Percentiles rank a stretch among this genome's conserved stretches.
phyloP scores from a whole-genome alignment of 2,113 vertebrate species.

The Shinisaurus crocodilurus region DNA sequence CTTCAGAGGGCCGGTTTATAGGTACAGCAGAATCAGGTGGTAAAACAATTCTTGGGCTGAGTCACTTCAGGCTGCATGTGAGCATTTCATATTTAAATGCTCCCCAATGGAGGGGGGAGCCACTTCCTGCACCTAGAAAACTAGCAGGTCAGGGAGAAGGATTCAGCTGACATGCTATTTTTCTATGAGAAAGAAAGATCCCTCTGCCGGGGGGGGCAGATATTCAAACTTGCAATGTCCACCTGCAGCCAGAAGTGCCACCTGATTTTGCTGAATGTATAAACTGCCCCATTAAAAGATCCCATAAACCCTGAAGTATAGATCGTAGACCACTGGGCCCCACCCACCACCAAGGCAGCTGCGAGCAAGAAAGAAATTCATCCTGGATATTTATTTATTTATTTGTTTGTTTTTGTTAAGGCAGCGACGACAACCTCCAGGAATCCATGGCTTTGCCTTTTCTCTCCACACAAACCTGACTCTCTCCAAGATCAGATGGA shows the following conservation, averaged over 20 bases:
- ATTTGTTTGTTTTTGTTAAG: neutral
- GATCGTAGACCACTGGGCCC: neutral
- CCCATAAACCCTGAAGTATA: neutral
- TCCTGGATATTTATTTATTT: no score
- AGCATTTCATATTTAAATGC: neutral
- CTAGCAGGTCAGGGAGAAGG: neutral
- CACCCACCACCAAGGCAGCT: neutral
- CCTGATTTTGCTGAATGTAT: neutral
- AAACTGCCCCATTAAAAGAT: neutral
- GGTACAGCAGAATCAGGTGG: neutral
- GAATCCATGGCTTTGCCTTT: neutral
- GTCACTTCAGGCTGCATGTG: neutral
- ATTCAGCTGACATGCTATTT: neutral
- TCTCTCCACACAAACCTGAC: neutral
- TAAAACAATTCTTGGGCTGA: neutral
- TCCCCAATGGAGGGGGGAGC: neutral
- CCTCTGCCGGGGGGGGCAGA: no score
- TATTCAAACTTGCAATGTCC: neutral
- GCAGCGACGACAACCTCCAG: neutral
- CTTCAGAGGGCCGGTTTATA: neutral
- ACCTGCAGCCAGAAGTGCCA: neutral
- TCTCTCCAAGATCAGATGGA: neutral
- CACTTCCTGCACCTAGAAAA: neutral
- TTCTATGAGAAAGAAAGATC: neutral
- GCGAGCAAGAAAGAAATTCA: neutral